phyloP scores from a whole-genome alignment of 2,113 vertebrate species.

The Petrocephalus microphthalmus region DNA sequence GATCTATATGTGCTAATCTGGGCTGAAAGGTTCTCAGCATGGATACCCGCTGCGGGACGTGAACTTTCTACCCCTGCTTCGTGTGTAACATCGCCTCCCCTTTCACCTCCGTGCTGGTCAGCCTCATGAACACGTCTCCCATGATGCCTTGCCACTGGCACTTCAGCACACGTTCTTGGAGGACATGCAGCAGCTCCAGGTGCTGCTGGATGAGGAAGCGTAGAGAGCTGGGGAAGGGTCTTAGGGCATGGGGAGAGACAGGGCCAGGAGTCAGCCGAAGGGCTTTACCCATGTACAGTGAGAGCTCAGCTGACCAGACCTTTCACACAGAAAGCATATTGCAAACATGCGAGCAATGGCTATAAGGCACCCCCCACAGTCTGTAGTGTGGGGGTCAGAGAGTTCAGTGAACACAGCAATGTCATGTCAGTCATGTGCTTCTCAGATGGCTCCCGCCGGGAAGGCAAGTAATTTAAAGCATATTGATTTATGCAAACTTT shows the following conservation, averaged over 20 bases:
- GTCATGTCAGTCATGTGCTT: constrained; percentile 18
- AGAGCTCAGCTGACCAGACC: neutral
- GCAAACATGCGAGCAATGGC: neutral
- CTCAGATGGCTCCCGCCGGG: neutral
- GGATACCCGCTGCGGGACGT: neutral
- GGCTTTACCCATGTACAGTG: neutral
- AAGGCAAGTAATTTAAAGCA: neutral
- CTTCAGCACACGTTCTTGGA: constrained; percentile 86
- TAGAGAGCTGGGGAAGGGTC: constrained; percentile 86
- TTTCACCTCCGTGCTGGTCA: constrained; percentile 85
- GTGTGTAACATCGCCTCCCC: neutral
- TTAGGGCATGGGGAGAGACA: constrained; percentile 39
- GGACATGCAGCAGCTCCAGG: constrained; percentile 81
- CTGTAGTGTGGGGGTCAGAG: neutral
- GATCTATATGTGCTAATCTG: neutral
- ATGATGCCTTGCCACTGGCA: constrained; percentile 91
- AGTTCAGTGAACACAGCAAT: too few species aligned
- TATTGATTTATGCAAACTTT: neutral
- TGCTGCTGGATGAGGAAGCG: constrained; percentile 93
- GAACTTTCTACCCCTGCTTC: neutral
- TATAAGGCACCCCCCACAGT: too few species aligned
- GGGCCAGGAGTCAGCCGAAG: neutral
- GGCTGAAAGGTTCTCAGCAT: neutral
- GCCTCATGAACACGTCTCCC: constrained; percentile 90
- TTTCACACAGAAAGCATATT: neutral